Evolutionary conservation across 2,113 vertebrate genomes (phyloP).

Genomic region (Cyprinodon tularosa): DNA sequence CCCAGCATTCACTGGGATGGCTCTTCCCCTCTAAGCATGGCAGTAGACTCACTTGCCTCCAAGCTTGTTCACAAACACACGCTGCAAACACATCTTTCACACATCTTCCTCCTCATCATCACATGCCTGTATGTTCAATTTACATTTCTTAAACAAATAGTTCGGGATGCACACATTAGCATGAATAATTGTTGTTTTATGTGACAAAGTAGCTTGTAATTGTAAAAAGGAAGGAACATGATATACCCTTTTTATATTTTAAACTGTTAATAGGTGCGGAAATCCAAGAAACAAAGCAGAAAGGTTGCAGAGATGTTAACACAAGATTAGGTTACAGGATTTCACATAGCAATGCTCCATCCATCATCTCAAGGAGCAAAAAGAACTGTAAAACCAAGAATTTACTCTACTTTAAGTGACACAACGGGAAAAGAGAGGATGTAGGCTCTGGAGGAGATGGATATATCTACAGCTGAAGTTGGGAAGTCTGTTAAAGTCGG

Average conservation of each 20-base stretch:
- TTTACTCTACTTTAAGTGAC: not conserved
- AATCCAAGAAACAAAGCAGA: not conserved
- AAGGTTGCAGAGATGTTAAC: not conserved
- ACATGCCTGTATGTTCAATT: conserved; percentile 54
- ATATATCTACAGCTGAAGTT: not conserved
- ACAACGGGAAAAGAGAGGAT: not conserved
- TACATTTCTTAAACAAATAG: not conserved
- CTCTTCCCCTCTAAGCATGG: conserved; percentile 48
- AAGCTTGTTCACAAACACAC: conserved; percentile 26
- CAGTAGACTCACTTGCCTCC: conserved; percentile 44
- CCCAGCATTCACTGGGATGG: conserved; percentile 66
- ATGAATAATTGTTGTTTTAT: not conserved
- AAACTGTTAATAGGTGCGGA: too few relatives aligned
- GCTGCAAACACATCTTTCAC: not conserved
- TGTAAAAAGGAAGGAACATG: not conserved
- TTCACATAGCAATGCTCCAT: not conserved
- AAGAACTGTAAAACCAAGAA: not conserved
- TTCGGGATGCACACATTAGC: not conserved
- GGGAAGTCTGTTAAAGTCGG: not conserved
- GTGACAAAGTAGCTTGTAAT: not conserved
- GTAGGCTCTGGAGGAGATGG: not conserved
- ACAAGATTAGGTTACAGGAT: not conserved
- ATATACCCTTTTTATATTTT: not conserved
- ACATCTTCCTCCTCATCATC: conserved; percentile 35
- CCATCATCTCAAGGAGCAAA: not conserved